These are phyloP conservation scores for Epinotia nisella DNA, from an alignment of 2,888 invertebrate species.

Conservation along the genomic window DNA sequence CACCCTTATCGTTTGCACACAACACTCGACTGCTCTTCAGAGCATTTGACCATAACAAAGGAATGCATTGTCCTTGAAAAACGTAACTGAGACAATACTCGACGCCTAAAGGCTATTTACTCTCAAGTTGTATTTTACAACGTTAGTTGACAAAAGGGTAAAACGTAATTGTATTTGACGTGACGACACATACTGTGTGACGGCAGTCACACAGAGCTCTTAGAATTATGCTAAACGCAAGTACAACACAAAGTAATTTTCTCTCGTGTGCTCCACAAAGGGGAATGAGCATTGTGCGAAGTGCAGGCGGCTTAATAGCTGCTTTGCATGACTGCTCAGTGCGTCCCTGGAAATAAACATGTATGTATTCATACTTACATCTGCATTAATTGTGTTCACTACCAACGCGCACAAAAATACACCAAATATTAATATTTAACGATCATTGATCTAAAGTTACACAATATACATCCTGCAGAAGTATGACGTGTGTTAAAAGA, in stretches of 20 bases:
- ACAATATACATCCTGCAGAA: no score
- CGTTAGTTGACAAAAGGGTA: not conserved
- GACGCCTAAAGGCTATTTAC: not conserved
- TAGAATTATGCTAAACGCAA: not conserved
- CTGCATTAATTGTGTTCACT: no score
- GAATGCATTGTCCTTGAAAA: not conserved
- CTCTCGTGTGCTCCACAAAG: constrained; percentile 8
- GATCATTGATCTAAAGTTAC: no score
- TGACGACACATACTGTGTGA: not conserved
- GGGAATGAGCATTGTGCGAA: not conserved
- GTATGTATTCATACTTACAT: no score
- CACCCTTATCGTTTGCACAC: constrained; percentile 4
- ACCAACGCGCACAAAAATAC: no score
- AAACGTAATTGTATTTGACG: not conserved
- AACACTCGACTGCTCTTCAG: not conserved
- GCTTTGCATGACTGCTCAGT: not conserved
- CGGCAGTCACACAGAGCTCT: not conserved
- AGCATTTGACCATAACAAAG: constrained; percentile 4
- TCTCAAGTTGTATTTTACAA: not conserved
- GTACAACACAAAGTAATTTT: constrained; percentile 9
- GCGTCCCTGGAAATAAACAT: no score
- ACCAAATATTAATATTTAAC: no score
- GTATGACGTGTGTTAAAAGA: no score
- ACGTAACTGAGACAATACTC: constrained; percentile 7
- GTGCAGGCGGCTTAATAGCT: not conserved